Percentiles rank a stretch among this genome's conserved stretches.
Conservation (phyloP, 2,113 vertebrate genomes). For the Callorhinus ursinus region DNA sequence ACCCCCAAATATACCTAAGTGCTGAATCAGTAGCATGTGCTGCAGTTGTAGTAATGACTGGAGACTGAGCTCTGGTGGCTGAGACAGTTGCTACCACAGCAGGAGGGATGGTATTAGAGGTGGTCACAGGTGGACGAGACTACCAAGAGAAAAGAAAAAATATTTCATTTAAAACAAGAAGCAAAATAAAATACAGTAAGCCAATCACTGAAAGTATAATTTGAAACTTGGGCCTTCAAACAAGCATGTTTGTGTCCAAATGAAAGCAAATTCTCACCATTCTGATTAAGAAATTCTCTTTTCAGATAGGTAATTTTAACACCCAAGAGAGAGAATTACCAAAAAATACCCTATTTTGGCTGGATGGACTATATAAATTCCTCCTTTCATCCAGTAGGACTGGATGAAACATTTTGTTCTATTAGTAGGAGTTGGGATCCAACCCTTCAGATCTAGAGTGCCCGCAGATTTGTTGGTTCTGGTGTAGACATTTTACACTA, state of each 20-base stretch:
- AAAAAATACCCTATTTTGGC: neutral
- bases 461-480: neutral
- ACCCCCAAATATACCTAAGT: conserved; percentile 88
- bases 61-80: conserved; percentile 95
- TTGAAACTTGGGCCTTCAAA: neutral
- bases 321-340: neutral
- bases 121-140: conserved; percentile 95
- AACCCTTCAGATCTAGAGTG: neutral
- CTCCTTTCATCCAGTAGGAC: neutral
- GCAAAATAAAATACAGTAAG: neutral
- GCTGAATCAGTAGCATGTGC: conserved; percentile 93
- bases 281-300: conserved; percentile 11
- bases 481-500: neutral
- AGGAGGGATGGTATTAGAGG: conserved; percentile 94
- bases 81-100: conserved; percentile 96
- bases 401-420: neutral
- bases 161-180: conserved; percentile 49
- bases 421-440: neutral
- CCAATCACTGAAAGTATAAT: neutral
- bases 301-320: neutral
- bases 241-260: neutral
- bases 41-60: conserved; percentile 93
- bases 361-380: neutral
- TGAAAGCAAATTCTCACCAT: neutral
- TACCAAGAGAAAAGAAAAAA: conserved; percentile 76